Evolutionary conservation across 23 tunicate genomes (phyloP), one percentile per base, ranked within the genome.

Genomic region (Diplosoma virens): DNA sequence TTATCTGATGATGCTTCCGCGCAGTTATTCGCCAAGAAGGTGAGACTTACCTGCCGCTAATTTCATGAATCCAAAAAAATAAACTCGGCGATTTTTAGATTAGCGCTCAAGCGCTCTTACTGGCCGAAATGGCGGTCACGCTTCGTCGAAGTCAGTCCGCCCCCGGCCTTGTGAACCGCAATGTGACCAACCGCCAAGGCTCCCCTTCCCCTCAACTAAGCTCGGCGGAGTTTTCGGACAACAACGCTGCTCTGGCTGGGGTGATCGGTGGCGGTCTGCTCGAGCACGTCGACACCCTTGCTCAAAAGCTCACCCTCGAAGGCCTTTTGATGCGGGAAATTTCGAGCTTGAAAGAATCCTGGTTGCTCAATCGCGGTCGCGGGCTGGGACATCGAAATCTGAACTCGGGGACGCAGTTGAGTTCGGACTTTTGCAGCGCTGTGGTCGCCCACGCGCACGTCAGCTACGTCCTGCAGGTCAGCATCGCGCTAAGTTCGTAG

Each of bases 121-220:
- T 90, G 31, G 86, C 97, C 32, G 89, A 84, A 22, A 90, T 90
- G 97, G 97, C 97, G 35, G 78, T 78, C 32, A 73, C 97, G 35
- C 58, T 90, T 28, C 85, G 83, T 9, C 82, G 79, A 58, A 85
- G 83, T 41, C 81, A 83, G 34, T 61, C 78, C 1, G n/a, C 75
- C 23, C 81, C 88, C 11, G 59, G 47, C 27, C 35, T 67, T 23
- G 67, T 76, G 33, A 25, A 68, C 3, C 20, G 68, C 27, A 33
- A 25, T 16, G 37, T 45, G n/a, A 73, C 76, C 25, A 41, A 64
- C 33, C 73, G 73, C 34, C 79, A 69, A 24, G 34, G 32, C 50
- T 30, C 81, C 28, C 48, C 95, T 6, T 66, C 86, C 35, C 81
- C 82, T 7, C 82, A 77, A 84, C 83, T 73, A 11, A 70, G 84